Evolutionary conservation across 2,888 invertebrate genomes (phyloP), one percentile per base, ranked within the genome.

Genomic region (Acanthacorydalis orientalis): DNA sequence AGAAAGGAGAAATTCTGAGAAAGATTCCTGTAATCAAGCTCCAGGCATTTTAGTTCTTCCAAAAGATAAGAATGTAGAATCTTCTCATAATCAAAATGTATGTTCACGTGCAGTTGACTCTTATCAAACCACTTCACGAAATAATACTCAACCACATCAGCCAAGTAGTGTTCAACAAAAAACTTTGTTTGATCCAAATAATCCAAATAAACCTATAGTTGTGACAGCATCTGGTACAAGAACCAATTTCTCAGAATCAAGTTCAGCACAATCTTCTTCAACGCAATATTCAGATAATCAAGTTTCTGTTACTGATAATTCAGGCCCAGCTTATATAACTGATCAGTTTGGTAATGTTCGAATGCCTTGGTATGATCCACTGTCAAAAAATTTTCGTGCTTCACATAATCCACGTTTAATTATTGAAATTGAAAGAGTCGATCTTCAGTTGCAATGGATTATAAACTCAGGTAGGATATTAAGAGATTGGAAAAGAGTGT

Each of bases 201-300:
- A 78, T 62, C 78, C 78, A 1, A 75, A 74, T 50, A 82, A 78
- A 65, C 83, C 83, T 15, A 84, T 85, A 52, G 73, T 83, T 53
- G 75, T 83, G 50, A 77, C 75, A 56, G 65, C 70, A 31, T 60
- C 68, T 8, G 68, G 66, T 50, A 64, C 61, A 48, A 60, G 72
- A 55, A 61, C 62, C 14, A 58, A 60, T 43, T 51, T 53, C 8
- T 52, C 47, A 40, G 53, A 37, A 37, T 37, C 37, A 37, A 14
- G 7, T 10, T 23, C 23, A 35, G 46, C 41, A 33, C 32, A 40
- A 41, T 31, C 40, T 42, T 49, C 55, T 6, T 59, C 60, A 7
- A 57, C 60, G 4, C 59, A 60, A 40, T 54, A 59, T 46, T 48
- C 39, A 50, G 38, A 23, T 23, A 4, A 6, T 23, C 23, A 23